These are phyloP conservation scores for Prenolepis imparis DNA, from an alignment of 2,888 invertebrate species.

Conservation along the genomic window DNA sequence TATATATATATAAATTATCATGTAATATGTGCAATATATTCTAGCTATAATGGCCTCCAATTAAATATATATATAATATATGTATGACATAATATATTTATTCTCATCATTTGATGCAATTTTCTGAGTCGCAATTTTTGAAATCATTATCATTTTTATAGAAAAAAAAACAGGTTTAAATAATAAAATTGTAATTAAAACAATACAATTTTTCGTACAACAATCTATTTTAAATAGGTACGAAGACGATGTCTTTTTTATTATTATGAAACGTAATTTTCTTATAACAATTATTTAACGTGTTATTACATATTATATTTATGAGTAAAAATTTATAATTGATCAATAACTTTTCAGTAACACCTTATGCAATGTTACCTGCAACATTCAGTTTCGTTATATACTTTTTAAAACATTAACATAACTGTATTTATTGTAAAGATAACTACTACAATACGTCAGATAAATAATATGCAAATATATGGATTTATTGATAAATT, in stretches of 20 bases:
- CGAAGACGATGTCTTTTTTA: neutral
- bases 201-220: too few relatives aligned
- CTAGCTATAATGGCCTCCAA: too few relatives aligned
- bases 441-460: neutral
- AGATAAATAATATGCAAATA: neutral
- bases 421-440: neutral
- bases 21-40: too few relatives aligned
- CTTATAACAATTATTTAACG: neutral
- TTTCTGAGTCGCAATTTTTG: neutral
- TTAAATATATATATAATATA: too few relatives aligned
- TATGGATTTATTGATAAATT: neutral
- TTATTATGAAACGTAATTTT: neutral
- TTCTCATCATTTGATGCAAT: neutral
- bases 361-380: too few relatives aligned
- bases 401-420: neutral
- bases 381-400: neutral
- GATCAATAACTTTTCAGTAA: too few relatives aligned
- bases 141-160: neutral
- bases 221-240: too few relatives aligned
- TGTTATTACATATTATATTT: neutral
- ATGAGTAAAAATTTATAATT: neutral
- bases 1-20: neutral
- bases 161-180: neutral
- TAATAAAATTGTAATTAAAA: neutral
- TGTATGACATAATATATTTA: too few relatives aligned